Base-by-base conservation (phyloP, 2,113 vertebrate species). In the Rhea americana region DNA sequence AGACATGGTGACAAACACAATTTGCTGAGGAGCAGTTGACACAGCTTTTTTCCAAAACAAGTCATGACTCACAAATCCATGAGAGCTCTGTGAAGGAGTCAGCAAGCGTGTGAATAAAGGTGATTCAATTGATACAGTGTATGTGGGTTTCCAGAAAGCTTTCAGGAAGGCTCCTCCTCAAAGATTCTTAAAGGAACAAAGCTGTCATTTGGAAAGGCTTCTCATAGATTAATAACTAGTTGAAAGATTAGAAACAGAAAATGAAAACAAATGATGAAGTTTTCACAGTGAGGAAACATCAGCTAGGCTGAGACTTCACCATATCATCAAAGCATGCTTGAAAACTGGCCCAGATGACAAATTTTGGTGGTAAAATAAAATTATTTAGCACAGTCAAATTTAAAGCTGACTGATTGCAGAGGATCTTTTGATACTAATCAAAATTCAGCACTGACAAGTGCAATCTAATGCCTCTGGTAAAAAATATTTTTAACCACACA, bases 1-100 rank as follows among this genome's bases (percentile, higher is more conserved):
- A 53, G 48, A 55, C 10, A 65, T 0, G 0, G 3, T 12, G 10
- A 10, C 50, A 74, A 63, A 17, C 2, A 25, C 1, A 0, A 32
- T 77, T 93, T 84, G 47, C 37, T 85, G 39, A 58, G 39, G 21
- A 88, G 58, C 0, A 73, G 45, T n/a, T n/a, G 85, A 41, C 51
- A 77, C 18, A 62, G 45, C 37, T 78, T 59, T 56, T 30, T 62
- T 47, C 22, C 39, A 72, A 61, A 21, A 35, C 61, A 87, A 92
- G 35, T 79, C 71, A 82, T 1, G 4, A 79, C 35, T 87, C 71
- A 61, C 21, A 76, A 39, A 92, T 65, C 48, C 73, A 0, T 70
- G 26, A 59, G 61, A 39, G 5, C 13, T 56, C 66, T 78, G 21
- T 56, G 62, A 48, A 89, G 39, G 66, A 79, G 9, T 32, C 47